A percentile compares a stretch with the other conserved stretches of the same genome.
Evolutionary conservation across 2,888 invertebrate species (phyloP).

Genomic region (Drosophila diplacantha): DNA sequence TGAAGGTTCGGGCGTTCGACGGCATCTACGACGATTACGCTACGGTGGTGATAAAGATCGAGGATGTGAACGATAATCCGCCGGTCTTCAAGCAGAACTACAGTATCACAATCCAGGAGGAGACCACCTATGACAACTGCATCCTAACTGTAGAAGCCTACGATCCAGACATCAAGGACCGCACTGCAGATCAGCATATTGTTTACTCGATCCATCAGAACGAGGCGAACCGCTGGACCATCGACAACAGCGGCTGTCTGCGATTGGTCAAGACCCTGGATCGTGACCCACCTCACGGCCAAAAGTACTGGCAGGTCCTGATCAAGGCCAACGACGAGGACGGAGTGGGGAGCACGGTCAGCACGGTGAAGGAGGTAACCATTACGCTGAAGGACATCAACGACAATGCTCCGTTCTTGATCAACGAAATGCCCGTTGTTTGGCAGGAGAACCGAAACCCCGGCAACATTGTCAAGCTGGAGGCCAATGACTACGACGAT

Average conservation of each 20-base stretch:
- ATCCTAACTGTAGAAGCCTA: constrained; percentile 86
- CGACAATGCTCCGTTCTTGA: constrained; percentile 94
- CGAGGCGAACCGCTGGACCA: constrained; percentile 84
- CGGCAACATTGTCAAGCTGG: constrained; percentile 83
- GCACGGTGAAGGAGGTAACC: constrained; percentile 84
- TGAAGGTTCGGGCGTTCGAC: constrained; percentile 90
- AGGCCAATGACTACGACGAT: constrained; percentile 89
- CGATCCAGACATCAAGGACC: constrained; percentile 90
- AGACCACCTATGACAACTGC: constrained; percentile 84
- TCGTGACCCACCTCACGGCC: constrained; percentile 92
- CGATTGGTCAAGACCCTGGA: constrained; percentile 84
- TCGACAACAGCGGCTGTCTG: constrained; percentile 87
- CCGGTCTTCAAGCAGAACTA: constrained; percentile 89
- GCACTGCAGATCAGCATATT: constrained; percentile 86
- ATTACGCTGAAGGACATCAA: constrained; percentile 89
- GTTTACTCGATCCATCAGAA: constrained; percentile 86
- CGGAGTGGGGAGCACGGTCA: constrained; percentile 80
- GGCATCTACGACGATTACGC: constrained; percentile 90
- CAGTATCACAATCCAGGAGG: constrained; percentile 87
- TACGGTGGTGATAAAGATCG: constrained; percentile 89
- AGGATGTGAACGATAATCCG: constrained; percentile 94
- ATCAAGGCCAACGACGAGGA: constrained; percentile 88
- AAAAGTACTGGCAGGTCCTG: constrained; percentile 86
- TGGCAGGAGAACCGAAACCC: constrained; percentile 89
- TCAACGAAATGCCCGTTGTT: constrained; percentile 87